Conservation (phyloP, 2,113 vertebrate species). For the Coregonus clupeaformis region DNA sequence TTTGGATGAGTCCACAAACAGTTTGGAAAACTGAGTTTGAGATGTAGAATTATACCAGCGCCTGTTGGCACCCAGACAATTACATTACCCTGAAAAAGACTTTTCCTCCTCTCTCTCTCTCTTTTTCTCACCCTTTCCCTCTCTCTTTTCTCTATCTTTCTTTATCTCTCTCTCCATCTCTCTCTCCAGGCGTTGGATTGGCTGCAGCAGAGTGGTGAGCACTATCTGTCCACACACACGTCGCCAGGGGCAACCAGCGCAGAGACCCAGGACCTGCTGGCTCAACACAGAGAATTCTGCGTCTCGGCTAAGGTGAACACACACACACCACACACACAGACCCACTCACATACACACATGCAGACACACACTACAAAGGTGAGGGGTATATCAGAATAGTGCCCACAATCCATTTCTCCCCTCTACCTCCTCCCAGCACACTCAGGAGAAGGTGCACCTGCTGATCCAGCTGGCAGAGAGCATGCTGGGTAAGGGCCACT, state of each 20-base stretch:
- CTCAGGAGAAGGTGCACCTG: constrained; percentile 96
- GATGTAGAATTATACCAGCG: not conserved
- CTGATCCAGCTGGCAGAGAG: constrained; percentile 96
- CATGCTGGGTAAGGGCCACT: constrained; percentile 95
- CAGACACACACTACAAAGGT: not conserved
- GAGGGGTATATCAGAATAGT: not conserved
- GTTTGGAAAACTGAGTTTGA: no score
- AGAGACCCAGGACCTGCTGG: constrained; percentile 91
- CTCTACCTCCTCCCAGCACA: constrained; percentile 77
- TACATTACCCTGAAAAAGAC: not conserved
- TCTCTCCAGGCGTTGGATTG: constrained; percentile 88
- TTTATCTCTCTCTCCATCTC: not conserved
- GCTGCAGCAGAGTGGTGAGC: constrained; percentile 95
- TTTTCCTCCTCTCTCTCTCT: not conserved
- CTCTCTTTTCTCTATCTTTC: not conserved
- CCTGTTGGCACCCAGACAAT: not conserved
- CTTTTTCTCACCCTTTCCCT: not conserved
- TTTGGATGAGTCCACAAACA: no score
- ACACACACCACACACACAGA: not conserved
- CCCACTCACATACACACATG: not conserved
- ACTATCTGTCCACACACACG: constrained; percentile 92
- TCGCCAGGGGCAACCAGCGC: constrained; percentile 84
- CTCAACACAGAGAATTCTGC: constrained; percentile 92
- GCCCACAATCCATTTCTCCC: not conserved
- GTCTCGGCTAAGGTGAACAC: constrained; percentile 91